These are phyloP conservation scores for Vespertilio murinus DNA, from an alignment of 2,797 vertebrate species.

Conservation along the genomic window DNA sequence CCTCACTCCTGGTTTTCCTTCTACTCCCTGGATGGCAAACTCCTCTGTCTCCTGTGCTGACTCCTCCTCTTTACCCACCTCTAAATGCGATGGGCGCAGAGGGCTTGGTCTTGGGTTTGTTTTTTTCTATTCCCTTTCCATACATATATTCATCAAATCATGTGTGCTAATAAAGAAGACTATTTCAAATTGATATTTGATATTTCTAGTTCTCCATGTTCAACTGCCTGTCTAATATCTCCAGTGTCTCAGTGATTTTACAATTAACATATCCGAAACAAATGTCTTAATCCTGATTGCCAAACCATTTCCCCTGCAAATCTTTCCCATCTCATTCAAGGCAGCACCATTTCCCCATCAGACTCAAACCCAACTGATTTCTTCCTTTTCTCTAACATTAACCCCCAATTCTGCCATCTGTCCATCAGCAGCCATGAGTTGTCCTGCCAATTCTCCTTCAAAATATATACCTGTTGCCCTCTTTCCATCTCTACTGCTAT, in stretches of 20 bases:
- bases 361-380: neutral
- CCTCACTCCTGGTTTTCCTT: neutral
- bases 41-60: neutral
- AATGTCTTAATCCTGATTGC: neutral
- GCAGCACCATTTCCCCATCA: neutral
- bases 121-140: neutral
- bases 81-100: neutral
- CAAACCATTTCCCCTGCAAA: neutral
- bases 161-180: neutral
- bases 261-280: neutral
- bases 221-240: neutral
- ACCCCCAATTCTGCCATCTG: neutral
- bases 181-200: neutral
- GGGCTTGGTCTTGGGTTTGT: neutral
- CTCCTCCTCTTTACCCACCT: neutral
- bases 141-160: neutral
- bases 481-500: neutral
- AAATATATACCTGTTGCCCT: neutral
- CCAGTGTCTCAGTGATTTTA: neutral
- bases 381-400: neutral
- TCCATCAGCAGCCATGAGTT: neutral
- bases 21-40: neutral
- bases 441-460: neutral
- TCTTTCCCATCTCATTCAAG: neutral
- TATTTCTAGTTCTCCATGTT: neutral